Base-by-base conservation (phyloP, 2,888 invertebrate species). In the Orthosia gothica region DNA sequence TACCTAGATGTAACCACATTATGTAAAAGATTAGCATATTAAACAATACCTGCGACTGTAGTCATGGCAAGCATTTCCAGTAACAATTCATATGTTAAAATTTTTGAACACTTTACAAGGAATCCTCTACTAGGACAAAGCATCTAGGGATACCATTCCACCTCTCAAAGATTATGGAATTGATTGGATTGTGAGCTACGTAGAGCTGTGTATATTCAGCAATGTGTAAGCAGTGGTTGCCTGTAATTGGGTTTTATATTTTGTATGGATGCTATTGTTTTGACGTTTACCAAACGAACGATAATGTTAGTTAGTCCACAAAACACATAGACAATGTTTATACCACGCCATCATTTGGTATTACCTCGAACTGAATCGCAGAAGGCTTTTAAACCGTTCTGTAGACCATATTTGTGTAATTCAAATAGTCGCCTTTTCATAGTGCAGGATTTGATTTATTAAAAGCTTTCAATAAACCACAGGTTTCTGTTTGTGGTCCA, bases 351-450 rank as follows among this genome's bases (percentile, higher is more conserved):
- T 13, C 40, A 58, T 58, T 58, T 82, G n/a, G 20, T 47, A 45
- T 66, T 61, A 32, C 18, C 18, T 68, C 15, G 26, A 61, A 57
- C 47, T 77, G 47, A 40, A 55, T 50, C 61, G 40, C 47, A 40
- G 16, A 52, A 59, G 15, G 32, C 47, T 74, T 61, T 66, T 67
- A 76, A 76, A 66, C 61, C 18, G 20, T 64, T 58, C 18, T 57
- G 18, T 20, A 20, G 32, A 32, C 57, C 54, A 54, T 18, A 81
- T 62, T 76, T 76, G 64, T 20, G 40, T 54, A 20, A 54, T 54
- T 40, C n/a, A 63, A 81, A 58, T 18, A 54, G 13, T 52, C 18
- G 64, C n/a, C 23, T 40, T 47, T 74, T 40, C n/a, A n/a, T 32
- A 32, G 7, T 16, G 3, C 26, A 13, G n/a, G 11, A 23, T 23